Conservation (phyloP, 2,113 vertebrate genomes). For the Planiliza haematocheilus region DNA sequence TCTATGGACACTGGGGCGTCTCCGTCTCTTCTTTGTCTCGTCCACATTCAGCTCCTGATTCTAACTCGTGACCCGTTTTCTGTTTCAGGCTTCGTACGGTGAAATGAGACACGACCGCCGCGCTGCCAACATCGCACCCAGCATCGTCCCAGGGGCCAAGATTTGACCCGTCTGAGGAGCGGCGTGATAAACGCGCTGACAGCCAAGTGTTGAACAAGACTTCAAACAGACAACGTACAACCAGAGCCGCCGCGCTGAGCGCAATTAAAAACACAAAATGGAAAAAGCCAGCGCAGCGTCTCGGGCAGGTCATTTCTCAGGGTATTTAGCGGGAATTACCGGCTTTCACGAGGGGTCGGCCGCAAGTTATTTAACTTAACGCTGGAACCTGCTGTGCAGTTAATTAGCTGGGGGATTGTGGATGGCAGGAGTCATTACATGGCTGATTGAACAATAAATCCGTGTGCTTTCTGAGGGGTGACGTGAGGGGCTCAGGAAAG, state of each 20-base stretch:
- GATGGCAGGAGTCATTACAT: constrained; percentile 62
- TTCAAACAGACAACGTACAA: not conserved
- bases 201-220: constrained; percentile 18
- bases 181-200: constrained; percentile 33
- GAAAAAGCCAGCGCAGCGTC: not conserved
- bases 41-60: not conserved
- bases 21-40: not conserved
- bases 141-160: not conserved
- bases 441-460: constrained; percentile 67
- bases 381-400: constrained; percentile 55
- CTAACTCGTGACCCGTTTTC: constrained; percentile 39
- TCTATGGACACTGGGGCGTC: not conserved
- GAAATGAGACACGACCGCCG: constrained; percentile 17
- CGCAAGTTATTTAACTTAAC: constrained; percentile 37
- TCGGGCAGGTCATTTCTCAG: not conserved
- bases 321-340: constrained; percentile 22
- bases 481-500: constrained; percentile 10
- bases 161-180: constrained; percentile 27
- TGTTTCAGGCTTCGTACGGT: constrained; percentile 20
- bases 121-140: constrained; percentile 28
- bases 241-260: constrained; percentile 4
- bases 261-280: not conserved
- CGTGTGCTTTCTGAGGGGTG: constrained; percentile 59
- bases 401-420: constrained; percentile 64
- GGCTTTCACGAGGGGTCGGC: not conserved